Percentiles rank a stretch among this genome's conserved stretches.
Evolutionary conservation across 2,797 vertebrate genomes (phyloP).

Genomic region (Acrossocheilus wenchowensis): DNA sequence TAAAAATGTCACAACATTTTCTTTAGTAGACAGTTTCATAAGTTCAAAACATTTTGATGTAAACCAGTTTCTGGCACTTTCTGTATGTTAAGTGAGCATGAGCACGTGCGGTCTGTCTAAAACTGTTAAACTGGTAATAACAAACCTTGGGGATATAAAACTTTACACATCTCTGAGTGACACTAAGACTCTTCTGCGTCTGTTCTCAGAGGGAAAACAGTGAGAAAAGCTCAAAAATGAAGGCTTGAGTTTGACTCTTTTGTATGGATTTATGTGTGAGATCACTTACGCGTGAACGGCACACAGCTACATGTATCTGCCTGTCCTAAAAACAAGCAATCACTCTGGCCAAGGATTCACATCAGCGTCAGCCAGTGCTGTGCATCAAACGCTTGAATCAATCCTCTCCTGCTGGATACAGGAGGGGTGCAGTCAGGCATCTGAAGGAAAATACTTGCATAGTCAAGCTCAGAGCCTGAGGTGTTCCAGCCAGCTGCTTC

Average conservation of each 20-base stretch:
- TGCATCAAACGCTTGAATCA: slow-evolving; percentile 48
- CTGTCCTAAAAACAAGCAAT: slow-evolving; percentile 52
- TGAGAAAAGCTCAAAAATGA: slow-evolving; percentile 26
- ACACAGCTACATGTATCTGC: slow-evolving; percentile 58
- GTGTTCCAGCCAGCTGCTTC: slow-evolving; percentile 66
- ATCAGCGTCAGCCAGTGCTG: slow-evolving; percentile 56
- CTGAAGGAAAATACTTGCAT: slow-evolving; percentile 57
- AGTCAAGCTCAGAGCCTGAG: slow-evolving; percentile 62
- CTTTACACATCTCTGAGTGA: background rate
- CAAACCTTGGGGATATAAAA: background rate
- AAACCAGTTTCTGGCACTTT: background rate
- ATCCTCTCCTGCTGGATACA: slow-evolving; percentile 57
- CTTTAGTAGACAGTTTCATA: background rate
- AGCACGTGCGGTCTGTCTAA: background rate
- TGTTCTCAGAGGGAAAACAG: background rate
- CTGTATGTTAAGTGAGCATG: background rate
- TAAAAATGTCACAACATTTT: background rate
- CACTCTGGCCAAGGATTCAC: slow-evolving; percentile 37
- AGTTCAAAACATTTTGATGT: background rate
- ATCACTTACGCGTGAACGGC: background rate
- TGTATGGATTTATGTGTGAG: slow-evolving; percentile 47
- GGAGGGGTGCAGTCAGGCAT: slow-evolving; percentile 55
- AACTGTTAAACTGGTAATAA: background rate
- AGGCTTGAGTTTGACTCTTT: slow-evolving; percentile 31
- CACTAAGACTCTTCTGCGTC: background rate